A percentile compares a stretch with the other conserved stretches of the same genome.
Evolutionary conservation across 2,113 vertebrate genomes (phyloP).

Genomic region (Toxotes chatareus): DNA sequence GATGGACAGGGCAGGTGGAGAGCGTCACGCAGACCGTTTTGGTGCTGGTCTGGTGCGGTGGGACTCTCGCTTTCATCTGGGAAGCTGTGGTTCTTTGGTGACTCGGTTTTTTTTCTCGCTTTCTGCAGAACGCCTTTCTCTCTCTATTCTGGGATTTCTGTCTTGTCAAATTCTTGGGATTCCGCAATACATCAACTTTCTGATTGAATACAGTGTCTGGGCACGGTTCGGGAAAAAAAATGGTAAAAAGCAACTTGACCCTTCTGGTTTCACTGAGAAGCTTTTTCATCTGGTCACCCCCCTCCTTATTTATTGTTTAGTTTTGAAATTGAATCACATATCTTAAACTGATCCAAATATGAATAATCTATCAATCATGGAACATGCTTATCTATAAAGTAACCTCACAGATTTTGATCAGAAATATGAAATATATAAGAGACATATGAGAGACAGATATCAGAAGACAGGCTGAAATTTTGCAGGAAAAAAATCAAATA

Average conservation of each 20-base stretch:
- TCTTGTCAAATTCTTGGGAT: neutral
- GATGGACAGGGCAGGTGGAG: constrained; percentile 48
- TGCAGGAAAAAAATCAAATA: neutral
- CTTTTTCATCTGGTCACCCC: neutral
- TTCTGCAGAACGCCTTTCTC: neutral
- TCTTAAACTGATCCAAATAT: neutral
- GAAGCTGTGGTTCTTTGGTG: neutral
- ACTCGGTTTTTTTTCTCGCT: neutral
- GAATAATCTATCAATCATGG: neutral
- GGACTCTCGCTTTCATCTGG: neutral
- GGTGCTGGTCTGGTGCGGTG: constrained; percentile 2
- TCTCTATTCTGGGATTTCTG: neutral
- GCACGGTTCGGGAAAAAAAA: neutral
- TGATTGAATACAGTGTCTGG: neutral
- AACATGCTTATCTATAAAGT: neutral
- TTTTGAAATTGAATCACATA: too few species aligned
- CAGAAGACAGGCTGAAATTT: neutral
- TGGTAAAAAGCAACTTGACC: neutral
- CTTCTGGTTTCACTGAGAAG: neutral
- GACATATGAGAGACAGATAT: neutral
- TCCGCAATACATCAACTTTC: constrained; percentile 21
- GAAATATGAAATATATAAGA: neutral
- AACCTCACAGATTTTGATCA: neutral
- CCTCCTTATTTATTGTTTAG: too few species aligned
- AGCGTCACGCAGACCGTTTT: constrained; percentile 24